Percentiles rank a stretch among this genome's conserved stretches.
These are phyloP conservation scores for Noctua comes DNA, from an alignment of 2,888 invertebrate species.

Conservation along the genomic window DNA sequence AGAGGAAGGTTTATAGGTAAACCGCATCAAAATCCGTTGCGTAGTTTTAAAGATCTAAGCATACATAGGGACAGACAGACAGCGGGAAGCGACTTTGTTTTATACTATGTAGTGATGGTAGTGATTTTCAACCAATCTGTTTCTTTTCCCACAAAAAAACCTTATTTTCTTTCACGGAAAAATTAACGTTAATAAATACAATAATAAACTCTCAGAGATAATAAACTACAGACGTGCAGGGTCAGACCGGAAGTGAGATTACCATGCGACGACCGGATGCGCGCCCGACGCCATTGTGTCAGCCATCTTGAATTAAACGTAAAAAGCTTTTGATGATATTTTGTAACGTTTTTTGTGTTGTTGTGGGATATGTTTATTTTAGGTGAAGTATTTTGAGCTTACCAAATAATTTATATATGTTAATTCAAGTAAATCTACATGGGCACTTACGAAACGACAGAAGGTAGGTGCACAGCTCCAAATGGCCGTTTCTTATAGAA, in stretches of 20 bases:
- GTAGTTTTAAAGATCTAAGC: no score
- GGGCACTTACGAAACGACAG: neutral
- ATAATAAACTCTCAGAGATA: conserved; percentile 64
- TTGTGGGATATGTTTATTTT: conserved; percentile 26
- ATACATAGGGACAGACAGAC: no score
- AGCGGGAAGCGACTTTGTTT: no score
- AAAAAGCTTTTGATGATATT: conserved; percentile 62
- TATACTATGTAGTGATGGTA: no score
- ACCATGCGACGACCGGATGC: conserved; percentile 84
- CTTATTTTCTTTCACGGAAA: conserved; percentile 49
- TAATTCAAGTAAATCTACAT: neutral
- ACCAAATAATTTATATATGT: neutral
- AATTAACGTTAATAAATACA: conserved; percentile 53
- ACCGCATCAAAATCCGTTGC: no score
- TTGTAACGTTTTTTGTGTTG: conserved; percentile 49
- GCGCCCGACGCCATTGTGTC: conserved; percentile 82
- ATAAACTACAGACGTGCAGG: conserved; percentile 63
- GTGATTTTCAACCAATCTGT: neutral
- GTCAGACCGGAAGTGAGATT: conserved; percentile 79
- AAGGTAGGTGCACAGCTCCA: neutral
- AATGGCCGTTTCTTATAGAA: neutral
- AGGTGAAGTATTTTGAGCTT: conserved; percentile 10
- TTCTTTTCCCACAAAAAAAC: conserved; percentile 16
- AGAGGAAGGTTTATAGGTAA: no score
- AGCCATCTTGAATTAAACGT: conserved; percentile 80